A percentile compares a stretch with the other conserved stretches of the same genome.
phyloP scores from a whole-genome alignment of 1,140 invertebrate species.

The Meloidogyne hapla region DNA sequence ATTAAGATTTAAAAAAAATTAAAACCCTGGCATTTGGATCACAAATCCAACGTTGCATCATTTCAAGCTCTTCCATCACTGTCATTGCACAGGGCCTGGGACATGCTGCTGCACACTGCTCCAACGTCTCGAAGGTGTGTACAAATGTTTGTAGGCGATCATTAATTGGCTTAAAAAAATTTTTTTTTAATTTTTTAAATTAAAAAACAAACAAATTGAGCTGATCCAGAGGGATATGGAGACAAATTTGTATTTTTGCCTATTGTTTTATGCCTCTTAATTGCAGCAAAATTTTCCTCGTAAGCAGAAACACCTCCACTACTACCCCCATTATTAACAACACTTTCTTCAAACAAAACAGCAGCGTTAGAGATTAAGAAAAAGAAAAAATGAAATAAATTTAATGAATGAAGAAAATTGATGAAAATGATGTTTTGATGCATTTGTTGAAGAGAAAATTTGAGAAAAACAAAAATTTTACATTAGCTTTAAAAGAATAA shows the following conservation, averaged over 20 bases:
- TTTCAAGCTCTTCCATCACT: constrained; percentile 34
- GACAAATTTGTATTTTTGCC: not conserved
- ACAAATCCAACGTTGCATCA: constrained; percentile 44
- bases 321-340: not conserved
- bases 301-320: not conserved
- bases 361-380: not conserved
- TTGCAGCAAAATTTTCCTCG: not conserved
- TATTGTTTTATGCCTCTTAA: not conserved
- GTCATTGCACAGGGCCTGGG: constrained; percentile 29
- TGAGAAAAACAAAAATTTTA: not conserved
- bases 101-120: constrained; percentile 28
- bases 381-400: no score
- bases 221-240: not conserved
- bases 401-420: not conserved
- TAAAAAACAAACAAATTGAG: not conserved
- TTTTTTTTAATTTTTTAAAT: constrained; percentile 4
- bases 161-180: not conserved
- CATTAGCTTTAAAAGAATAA: not conserved
- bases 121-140: constrained; percentile 33
- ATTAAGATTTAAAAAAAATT: no score
- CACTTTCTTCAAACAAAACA: not conserved
- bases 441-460: not conserved
- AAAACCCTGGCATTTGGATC: constrained; percentile 6
- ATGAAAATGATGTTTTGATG: not conserved
- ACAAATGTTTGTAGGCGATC: constrained; percentile 25